These are phyloP conservation scores for Mastomys coucha DNA, from an alignment of 2,113 vertebrate species.

Conservation along the genomic window DNA sequence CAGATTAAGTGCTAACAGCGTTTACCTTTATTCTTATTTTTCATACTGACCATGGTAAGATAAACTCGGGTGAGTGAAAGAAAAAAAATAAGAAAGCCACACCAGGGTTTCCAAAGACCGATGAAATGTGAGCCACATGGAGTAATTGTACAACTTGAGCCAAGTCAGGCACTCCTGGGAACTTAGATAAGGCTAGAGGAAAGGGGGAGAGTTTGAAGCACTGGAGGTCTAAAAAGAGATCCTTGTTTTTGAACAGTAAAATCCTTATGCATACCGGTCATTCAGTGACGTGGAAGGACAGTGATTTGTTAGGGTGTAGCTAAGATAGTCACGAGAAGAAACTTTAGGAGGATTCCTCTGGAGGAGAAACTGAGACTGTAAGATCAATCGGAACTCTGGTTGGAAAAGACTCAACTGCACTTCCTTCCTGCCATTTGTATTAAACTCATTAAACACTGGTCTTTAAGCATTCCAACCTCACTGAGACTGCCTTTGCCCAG, in stretches of 20 bases:
- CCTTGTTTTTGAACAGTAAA: not conserved
- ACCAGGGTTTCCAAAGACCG: not conserved
- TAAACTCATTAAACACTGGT: not conserved
- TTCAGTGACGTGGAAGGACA: not conserved
- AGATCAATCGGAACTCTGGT: not conserved
- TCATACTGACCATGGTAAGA: not conserved
- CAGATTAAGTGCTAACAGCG: not conserved
- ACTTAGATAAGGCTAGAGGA: not conserved
- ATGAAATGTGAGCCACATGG: not conserved
- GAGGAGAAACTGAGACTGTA: not conserved
- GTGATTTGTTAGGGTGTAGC: not conserved
- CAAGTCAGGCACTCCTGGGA: not conserved
- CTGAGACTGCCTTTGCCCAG: not conserved
- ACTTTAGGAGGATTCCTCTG: not conserved
- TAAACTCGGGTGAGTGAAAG: not conserved
- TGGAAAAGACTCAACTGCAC: not conserved
- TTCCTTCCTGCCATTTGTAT: not conserved
- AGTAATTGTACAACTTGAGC: not conserved
- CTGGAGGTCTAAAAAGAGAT: not conserved
- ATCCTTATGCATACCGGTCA: not conserved
- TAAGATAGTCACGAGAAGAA: not conserved
- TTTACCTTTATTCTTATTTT: not conserved
- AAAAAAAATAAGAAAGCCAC: not conserved
- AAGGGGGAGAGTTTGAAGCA: no score
- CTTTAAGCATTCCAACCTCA: not conserved